Percentiles rank a stretch among this genome's conserved stretches.
These are phyloP conservation scores for Papilio polyxenes DNA, from an alignment of 1,140 invertebrate species.

Conservation along the genomic window DNA sequence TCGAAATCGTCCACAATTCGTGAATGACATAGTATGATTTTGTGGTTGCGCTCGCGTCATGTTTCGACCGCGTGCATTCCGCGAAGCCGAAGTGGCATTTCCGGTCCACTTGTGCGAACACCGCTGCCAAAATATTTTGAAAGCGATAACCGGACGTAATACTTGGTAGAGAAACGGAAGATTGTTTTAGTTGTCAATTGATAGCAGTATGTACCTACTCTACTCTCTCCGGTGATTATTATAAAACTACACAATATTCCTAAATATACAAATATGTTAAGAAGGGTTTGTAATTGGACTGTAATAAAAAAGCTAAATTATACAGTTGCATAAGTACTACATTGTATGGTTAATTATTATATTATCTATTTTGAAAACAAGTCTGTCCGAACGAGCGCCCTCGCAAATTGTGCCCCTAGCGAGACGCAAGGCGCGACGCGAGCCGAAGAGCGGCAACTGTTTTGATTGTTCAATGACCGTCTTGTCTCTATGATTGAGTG, in stretches of 20 bases:
- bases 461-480: conserved; percentile 2
- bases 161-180: neutral
- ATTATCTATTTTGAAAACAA: neutral
- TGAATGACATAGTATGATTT: neutral
- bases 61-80: conserved; percentile 27
- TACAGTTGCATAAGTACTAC: too few relatives aligned
- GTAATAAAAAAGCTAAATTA: too few relatives aligned
- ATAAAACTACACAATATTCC: too few relatives aligned
- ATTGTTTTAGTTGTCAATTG: neutral
- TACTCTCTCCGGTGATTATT: neutral
- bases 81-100: conserved; percentile 27
- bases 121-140: conserved; percentile 14
- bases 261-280: too few relatives aligned
- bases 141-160: conserved; percentile 11
- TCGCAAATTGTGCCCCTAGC: neutral
- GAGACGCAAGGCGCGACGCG: neutral
- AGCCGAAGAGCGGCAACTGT: neutral
- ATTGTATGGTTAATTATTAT: neutral
- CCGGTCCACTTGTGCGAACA: conserved; percentile 26
- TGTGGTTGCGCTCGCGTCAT: neutral
- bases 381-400: neutral
- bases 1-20: neutral
- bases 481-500: neutral
- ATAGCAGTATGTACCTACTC: neutral
- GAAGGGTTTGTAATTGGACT: too few relatives aligned